phyloP scores from a whole-genome alignment of 2,888 invertebrate species.

The Apodemia mormo region DNA sequence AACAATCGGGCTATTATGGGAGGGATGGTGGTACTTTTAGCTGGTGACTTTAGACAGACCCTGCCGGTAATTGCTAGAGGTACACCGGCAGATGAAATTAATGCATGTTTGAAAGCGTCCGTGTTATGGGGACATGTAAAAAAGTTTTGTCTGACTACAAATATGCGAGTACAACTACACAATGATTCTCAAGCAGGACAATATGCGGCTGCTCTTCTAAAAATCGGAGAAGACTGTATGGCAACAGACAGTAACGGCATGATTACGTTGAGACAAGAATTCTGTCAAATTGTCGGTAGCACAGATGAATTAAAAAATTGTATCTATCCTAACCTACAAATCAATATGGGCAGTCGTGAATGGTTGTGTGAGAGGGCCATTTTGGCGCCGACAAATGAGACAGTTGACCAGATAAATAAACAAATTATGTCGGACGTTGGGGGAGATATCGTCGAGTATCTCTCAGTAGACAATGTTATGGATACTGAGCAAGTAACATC shows the following conservation, averaged over 20 bases:
- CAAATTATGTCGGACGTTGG: slow-evolving; percentile 31
- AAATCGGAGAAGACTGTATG: slow-evolving; percentile 39
- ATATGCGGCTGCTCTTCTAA: slow-evolving; percentile 38
- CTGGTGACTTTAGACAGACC: slow-evolving; percentile 38
- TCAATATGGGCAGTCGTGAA: slow-evolving; percentile 35
- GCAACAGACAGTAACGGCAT: slow-evolving; percentile 24
- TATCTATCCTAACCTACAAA: slow-evolving; percentile 34
- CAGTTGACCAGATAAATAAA: slow-evolving; percentile 31
- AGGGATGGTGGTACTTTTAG: slow-evolving; percentile 32
- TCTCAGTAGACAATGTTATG: not conserved
- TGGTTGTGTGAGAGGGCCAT: slow-evolving; percentile 41
- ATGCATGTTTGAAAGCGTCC: slow-evolving; percentile 40
- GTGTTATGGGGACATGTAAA: slow-evolving; percentile 28
- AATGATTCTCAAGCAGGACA: too few relatives aligned
- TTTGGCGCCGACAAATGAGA: slow-evolving; percentile 38
- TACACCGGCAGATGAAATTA: slow-evolving; percentile 38
- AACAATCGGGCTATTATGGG: slow-evolving; percentile 32
- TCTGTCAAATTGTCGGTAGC: slow-evolving; percentile 33
- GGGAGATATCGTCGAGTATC: slow-evolving; percentile 22
- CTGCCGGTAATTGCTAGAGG: slow-evolving; percentile 32
- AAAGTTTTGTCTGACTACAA: slow-evolving; percentile 29
- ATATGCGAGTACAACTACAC: slow-evolving; percentile 39
- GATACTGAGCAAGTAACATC: not conserved
- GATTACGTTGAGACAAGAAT: slow-evolving; percentile 35
- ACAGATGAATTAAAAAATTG: slow-evolving; percentile 33